Evolutionary conservation across 1,140 invertebrate genomes (phyloP), one percentile per base, ranked within the genome.

Genomic region (Ips typographus): DNA sequence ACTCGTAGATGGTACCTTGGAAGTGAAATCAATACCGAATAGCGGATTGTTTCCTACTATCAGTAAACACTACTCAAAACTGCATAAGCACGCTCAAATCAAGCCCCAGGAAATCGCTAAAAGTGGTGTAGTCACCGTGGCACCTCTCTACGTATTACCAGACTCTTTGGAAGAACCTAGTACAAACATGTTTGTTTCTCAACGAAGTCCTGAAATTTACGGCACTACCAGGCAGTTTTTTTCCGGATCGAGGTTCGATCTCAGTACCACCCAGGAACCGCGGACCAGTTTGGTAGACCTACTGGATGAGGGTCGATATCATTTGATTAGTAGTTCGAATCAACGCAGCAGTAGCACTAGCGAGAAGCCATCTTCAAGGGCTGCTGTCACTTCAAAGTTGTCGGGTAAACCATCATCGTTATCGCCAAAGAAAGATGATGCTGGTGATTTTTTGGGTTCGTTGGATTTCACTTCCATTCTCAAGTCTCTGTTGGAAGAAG

Each of bases 21-120:
- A 85, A 77, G 83, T 84, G 6, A 80, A 84, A 73, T 82, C 84
- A 49, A 76, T 80, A 61, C 82, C 83, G 40, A 84, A 84, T 75
- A 85, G 84, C 62, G 84, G 82, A 6, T 81, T 83, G 8, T 83
- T 81, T 72, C 84, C 84, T n/a, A 84, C 81, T 47, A 82, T 85
- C 41, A 85, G 83, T 73, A 84, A 84, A 75, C 83, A 84, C 71
- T 85, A 85, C 70, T 83, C 84, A 0, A 85, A 85, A 71, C 79
- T 85, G 65, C 79, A 83, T 38, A 85, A 84, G 74, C 82, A 85
- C 73, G 74, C 75, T 5, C 75, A 78, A 49, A 67, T 69, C 40
- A 72, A 71, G 52, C 67, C 72, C n/a, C 68, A 71, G 4, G 58
- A 65, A 52, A 69, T 7, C 39, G 6, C 7, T n/a, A 42, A 47